Conservation (phyloP, 2,113 vertebrate genomes). For the Motacilla tschutschensis region DNA sequence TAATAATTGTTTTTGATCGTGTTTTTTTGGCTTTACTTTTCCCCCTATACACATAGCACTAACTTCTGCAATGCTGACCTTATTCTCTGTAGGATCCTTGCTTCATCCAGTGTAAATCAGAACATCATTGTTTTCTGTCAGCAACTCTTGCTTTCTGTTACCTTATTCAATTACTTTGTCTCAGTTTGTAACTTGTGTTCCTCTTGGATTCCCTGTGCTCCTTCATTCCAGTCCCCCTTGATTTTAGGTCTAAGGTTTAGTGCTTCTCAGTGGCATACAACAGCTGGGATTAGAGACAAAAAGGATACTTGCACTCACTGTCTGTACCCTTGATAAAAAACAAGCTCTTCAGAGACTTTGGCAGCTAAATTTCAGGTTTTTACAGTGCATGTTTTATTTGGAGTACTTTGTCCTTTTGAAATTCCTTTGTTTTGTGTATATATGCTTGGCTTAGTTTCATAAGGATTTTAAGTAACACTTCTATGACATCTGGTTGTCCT, state of each 20-base stretch:
- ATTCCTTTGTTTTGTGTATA: background rate
- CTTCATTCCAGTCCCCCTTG: background rate
- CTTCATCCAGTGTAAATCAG: background rate
- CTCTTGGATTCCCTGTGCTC: background rate
- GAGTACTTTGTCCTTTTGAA: background rate
- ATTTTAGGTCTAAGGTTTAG: background rate
- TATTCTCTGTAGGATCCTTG: background rate
- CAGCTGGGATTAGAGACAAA: background rate
- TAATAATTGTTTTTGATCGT: background rate
- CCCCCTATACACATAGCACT: rapidly evolving
- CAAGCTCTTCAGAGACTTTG: background rate
- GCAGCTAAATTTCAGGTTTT: background rate
- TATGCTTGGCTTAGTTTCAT: background rate
- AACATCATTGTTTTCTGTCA: background rate
- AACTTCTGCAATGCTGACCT: background rate
- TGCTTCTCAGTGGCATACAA: background rate
- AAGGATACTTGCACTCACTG: background rate
- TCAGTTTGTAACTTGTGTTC: background rate
- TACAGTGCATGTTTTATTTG: background rate
- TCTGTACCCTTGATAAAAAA: background rate
- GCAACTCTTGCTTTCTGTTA: background rate
- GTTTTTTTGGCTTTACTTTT: background rate
- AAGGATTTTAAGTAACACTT: background rate
- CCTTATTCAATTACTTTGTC: background rate
- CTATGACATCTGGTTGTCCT: background rate